phyloP scores from a whole-genome alignment of 2,113 vertebrate genomes.

The Oncorhynchus masou region DNA sequence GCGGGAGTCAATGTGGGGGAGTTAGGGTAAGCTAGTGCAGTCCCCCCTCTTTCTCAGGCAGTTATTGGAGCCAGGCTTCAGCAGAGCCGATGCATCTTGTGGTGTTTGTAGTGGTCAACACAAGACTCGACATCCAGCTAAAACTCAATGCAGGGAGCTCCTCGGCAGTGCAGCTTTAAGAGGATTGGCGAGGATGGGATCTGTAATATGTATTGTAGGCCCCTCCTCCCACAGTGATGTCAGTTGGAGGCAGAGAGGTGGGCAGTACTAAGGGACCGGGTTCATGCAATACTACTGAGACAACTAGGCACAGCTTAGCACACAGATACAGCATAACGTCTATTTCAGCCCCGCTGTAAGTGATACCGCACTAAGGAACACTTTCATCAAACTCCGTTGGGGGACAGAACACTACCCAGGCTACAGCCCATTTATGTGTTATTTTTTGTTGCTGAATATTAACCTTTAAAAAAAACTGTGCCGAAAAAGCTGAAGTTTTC shows the following conservation, averaged over 20 bases:
- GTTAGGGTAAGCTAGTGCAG: constrained; percentile 52
- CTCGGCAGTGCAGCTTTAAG: constrained; percentile 79
- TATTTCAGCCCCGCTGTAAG: constrained; percentile 72
- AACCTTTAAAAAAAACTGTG: constrained; percentile 50
- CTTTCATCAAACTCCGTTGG: constrained; percentile 71
- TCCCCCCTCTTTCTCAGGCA: constrained; percentile 69
- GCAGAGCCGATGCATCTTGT: constrained; percentile 31
- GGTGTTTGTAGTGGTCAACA: constrained; percentile 3
- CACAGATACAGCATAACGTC: constrained; percentile 69
- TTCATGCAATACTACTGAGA: constrained; percentile 80
- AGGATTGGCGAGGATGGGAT: constrained; percentile 45
- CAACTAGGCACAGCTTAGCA: constrained; percentile 70
- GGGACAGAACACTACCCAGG: constrained; percentile 47
- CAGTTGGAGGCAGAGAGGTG: constrained; percentile 70
- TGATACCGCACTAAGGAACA: constrained; percentile 76
- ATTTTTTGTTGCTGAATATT: constrained; percentile 23
- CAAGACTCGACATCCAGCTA: constrained; percentile 27
- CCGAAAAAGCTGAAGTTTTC: constrained; percentile 30
- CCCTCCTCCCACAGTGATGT: constrained; percentile 74
- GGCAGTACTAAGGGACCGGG: constrained; percentile 74
- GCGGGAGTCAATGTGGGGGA: too few species aligned
- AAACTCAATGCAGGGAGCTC: constrained; percentile 52
- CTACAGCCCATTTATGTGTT: constrained; percentile 57
- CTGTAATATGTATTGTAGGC: constrained; percentile 67
- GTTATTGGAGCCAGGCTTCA: constrained; percentile 26